phyloP scores from a whole-genome alignment of 2,797 vertebrate genomes.

The Anas acuta region DNA sequence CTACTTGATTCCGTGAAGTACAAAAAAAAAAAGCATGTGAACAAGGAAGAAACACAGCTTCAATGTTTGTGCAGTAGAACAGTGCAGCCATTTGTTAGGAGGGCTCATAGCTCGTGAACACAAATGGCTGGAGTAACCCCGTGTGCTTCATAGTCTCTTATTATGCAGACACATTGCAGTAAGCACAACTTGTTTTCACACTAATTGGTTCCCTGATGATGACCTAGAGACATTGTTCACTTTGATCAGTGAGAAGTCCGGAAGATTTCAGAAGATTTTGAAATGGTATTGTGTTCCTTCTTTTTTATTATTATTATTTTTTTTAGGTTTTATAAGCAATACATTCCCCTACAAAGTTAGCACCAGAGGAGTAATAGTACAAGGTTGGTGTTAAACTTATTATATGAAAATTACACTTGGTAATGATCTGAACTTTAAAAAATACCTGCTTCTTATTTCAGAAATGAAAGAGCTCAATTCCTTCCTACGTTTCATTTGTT shows the following conservation, averaged over 20 bases:
- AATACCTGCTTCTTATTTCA: slow-evolving; percentile 70
- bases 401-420: slow-evolving; percentile 63
- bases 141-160: neutral
- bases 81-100: neutral
- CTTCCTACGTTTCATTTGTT: slow-evolving; percentile 70
- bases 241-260: neutral
- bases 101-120: neutral
- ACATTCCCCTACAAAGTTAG: slow-evolving; percentile 29
- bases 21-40: neutral
- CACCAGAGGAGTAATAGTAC: slow-evolving; percentile 17
- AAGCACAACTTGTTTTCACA: neutral
- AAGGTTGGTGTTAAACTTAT: slow-evolving; percentile 62
- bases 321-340: neutral
- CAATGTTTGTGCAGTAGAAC: neutral
- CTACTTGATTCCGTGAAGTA: neutral
- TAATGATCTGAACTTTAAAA: slow-evolving; percentile 72
- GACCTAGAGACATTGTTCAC: neutral
- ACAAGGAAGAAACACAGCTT: neutral
- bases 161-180: neutral
- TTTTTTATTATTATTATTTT: neutral
- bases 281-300: neutral
- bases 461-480: slow-evolving; percentile 69
- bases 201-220: neutral
- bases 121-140: neutral
- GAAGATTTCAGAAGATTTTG: neutral